Percentiles rank a stretch among this genome's conserved stretches.
Evolutionary conservation across 2,797 vertebrate species (phyloP).

Genomic region (Microctenopoma lineatum): DNA sequence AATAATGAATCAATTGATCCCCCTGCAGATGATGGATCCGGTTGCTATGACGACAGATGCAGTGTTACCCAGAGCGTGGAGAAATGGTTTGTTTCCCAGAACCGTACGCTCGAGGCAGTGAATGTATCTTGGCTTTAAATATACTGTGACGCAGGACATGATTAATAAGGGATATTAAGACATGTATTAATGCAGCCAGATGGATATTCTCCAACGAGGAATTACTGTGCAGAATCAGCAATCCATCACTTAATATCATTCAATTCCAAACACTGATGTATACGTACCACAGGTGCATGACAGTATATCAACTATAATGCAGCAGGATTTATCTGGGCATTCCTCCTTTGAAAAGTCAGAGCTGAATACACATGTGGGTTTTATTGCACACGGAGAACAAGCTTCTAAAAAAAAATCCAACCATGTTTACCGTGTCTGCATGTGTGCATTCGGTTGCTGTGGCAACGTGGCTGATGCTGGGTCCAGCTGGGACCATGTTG

Average conservation of each 20-base stretch:
- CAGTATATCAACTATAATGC: slow-evolving; percentile 26
- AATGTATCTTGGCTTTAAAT: slow-evolving; percentile 41
- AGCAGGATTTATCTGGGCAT: slow-evolving; percentile 21
- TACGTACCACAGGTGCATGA: slow-evolving; percentile 55
- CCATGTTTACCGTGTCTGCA: slow-evolving; percentile 72
- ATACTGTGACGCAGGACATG: slow-evolving; percentile 20
- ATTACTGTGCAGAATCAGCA: slow-evolving; percentile 35
- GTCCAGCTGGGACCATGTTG: slow-evolving; percentile 83
- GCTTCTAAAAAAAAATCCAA: slow-evolving; percentile 39
- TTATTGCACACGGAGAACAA: slow-evolving; percentile 25
- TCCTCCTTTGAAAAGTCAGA: slow-evolving; percentile 30
- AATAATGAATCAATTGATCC: slow-evolving; percentile 85
- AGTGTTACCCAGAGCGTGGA: slow-evolving; percentile 66
- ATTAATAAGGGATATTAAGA: slow-evolving; percentile 32
- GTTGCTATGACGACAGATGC: slow-evolving; percentile 81
- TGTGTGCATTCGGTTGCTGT: slow-evolving; percentile 71
- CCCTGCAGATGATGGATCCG: slow-evolving; percentile 76
- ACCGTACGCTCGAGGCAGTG: slow-evolving; percentile 24
- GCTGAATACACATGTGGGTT: slow-evolving; percentile 50
- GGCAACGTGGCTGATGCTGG: slow-evolving; percentile 77
- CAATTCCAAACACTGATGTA: slow-evolving; percentile 18
- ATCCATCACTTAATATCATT: slow-evolving; percentile 34
- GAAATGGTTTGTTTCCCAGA: slow-evolving; percentile 59
- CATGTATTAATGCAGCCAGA: slow-evolving; percentile 29
- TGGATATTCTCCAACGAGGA: slow-evolving; percentile 22